A percentile compares a stretch with the other conserved stretches of the same genome.
Evolutionary conservation across 2,113 vertebrate genomes (phyloP).

Genomic region (Catharus minimus): DNA sequence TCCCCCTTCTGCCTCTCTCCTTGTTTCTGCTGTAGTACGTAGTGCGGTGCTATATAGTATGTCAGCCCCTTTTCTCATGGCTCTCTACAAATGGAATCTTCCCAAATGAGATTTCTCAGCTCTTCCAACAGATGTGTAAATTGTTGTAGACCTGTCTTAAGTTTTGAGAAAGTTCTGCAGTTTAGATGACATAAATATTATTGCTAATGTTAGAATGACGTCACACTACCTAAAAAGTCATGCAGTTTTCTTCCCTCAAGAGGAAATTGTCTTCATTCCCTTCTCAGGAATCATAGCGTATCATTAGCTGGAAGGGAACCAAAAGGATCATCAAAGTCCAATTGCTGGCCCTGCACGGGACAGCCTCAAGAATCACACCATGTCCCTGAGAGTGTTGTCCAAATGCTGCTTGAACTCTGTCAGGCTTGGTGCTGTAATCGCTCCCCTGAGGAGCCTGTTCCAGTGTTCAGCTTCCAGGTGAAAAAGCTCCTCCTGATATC

Average conservation of each 20-base stretch:
- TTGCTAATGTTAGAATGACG: neutral
- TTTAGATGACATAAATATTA: neutral
- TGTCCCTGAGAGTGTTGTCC: neutral
- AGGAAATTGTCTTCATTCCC: neutral
- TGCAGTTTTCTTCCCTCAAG: neutral
- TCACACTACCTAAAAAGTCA: neutral
- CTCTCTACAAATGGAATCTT: neutral
- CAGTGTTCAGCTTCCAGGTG: too few species aligned
- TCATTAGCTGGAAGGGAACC: neutral
- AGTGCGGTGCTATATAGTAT: neutral
- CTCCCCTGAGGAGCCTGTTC: neutral
- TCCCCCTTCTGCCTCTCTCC: neutral
- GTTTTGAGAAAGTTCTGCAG: neutral
- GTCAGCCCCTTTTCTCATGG: neutral
- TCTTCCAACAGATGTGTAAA: neutral
- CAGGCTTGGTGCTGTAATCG: neutral
- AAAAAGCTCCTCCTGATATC: neutral
- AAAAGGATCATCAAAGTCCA: neutral
- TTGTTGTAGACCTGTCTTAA: neutral
- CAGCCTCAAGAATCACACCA: neutral
- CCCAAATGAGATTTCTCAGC: neutral
- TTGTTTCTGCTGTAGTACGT: neutral
- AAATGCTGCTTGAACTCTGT: neutral
- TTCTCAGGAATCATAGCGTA: neutral
- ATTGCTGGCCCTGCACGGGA: neutral